Base-by-base conservation (phyloP, 2,113 vertebrate species). In the Coturnix japonica region DNA sequence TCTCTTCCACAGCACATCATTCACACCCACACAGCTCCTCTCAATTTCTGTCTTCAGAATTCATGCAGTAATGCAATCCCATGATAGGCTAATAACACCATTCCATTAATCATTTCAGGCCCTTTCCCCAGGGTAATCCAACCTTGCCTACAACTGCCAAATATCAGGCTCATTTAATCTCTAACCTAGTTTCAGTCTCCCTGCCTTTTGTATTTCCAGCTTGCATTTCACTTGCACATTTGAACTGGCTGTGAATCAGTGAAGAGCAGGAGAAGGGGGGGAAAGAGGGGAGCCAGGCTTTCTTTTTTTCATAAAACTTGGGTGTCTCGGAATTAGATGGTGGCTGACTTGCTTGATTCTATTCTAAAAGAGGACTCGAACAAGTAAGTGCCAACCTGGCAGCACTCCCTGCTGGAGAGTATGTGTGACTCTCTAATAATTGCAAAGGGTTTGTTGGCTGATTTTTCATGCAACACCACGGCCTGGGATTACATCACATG, bases 141-240 rank as follows among this genome's bases (percentile, higher is more conserved):
- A 91, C 91, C 89, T 94, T 70, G 81, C 91, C 94, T 91, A 61
- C 81, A 94, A 92, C 93, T 93, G 95, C 90, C 91, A 92, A 79
- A 88, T 86, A 75, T 65, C 88, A 88, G 88, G 73, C 89, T 94
- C 0, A 4, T 96, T 96, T 96, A 67, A 96, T 96, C 86, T 95
- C 89, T 92, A 96, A 94, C 92, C 96, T 47, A 93, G 51, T 91
- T 95, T 95, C 88, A 64, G n/a, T 70, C 70, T 87, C 86, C 43
- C 70, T 73, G 88, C 54, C 78, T 93, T 93, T 95, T 73, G 88
- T 61, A 65, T 77, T 72, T 69, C 28, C 81, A 70, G 86, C 70
- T 90, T 1, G 0, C 16, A 18, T 81, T 87, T 87, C 59, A 61
- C 78, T 85, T 4, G 18, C 54, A 54, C 70, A 31, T 57, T 87